Base-by-base conservation (phyloP, 2,797 vertebrate genomes). In the Hyperoplus lanceolatus region DNA sequence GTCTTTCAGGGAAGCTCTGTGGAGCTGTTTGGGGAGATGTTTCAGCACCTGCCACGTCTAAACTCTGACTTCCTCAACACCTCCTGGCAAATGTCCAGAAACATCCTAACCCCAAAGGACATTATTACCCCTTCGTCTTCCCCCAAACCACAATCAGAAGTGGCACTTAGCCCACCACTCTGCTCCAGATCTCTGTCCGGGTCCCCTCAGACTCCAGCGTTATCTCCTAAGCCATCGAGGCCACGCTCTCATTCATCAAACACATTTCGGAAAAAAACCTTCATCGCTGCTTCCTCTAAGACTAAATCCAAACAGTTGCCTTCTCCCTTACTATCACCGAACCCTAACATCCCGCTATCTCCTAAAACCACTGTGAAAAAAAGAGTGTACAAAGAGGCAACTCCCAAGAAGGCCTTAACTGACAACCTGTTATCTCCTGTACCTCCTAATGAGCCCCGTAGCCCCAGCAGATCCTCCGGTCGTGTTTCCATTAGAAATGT, bases 1-100 rank as follows among this genome's bases (percentile, higher is more conserved):
- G 8, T 73, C 18, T 85, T 91, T 84, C 78, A 97, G 96, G 93
- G 94, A 79, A 92, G 70, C 72, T 94, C 94, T 39, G 87, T 87
- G 64, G 93, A 96, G 67, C 91, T 94, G 77, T 88, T 92, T 79
- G 46, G 80, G 85, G 81, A 80, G 75, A 88, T 90, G 87, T 87
- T 90, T 73, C 92, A 46, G 78, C 94, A 85, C 58, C 91, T 96
- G 69, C 95, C 95, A 90, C 90, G 91, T 41, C 41, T 95, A 63
- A 85, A 86, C 72, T 59, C 92, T 81, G 71, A 42, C 62, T 91
- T 92, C 89, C 71, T 90, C 14, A 90, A 80, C 41, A 62, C 92
- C 55, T 86, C 91, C 7, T 68, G 84, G 77, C 83, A 80, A 78
- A 75, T 80, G 16, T 68, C 84, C 9, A 91, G 85, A 77, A 92